Evolutionary conservation across 2,888 invertebrate genomes (phyloP).

Genomic region (Cryptocheilus praepositus): DNA sequence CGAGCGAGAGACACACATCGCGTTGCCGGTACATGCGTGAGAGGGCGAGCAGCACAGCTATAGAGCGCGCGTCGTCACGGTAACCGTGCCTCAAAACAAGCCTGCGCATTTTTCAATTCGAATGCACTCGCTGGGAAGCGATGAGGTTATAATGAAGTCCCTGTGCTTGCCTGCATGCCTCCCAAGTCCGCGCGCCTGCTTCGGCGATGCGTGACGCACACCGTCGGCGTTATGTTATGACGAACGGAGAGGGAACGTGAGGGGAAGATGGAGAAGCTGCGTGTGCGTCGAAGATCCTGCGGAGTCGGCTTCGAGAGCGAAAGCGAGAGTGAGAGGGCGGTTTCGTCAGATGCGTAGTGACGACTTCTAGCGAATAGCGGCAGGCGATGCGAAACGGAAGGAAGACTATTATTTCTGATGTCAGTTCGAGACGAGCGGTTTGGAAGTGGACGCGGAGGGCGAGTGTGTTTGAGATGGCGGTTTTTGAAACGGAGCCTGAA

Average conservation of each 20-base stretch:
- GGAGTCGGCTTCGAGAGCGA: neutral
- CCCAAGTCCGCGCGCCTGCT: constrained; percentile 25
- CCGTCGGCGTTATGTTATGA: neutral
- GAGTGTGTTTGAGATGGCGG: too few species aligned
- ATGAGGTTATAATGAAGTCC: constrained; percentile 61
- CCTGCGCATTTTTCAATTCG: constrained; percentile 62
- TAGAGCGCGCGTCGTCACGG: constrained; percentile 55
- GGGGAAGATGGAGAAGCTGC: neutral
- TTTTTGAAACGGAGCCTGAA: too few species aligned
- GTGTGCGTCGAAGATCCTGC: neutral
- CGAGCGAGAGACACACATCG: constrained; percentile 14
- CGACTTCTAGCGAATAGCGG: too few species aligned
- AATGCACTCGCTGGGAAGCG: constrained; percentile 58
- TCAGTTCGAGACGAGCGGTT: too few species aligned
- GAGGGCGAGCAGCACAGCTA: constrained; percentile 11
- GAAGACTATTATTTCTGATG: too few species aligned
- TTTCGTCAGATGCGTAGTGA: neutral
- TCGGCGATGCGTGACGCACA: constrained; percentile 48
- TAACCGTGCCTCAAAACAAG: constrained; percentile 62
- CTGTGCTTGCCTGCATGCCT: constrained; percentile 28
- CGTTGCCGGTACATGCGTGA: constrained; percentile 22
- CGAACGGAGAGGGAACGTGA: neutral
- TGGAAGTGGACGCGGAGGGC: too few species aligned
- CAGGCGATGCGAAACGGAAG: too few species aligned
- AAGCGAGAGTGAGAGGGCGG: neutral